Percentiles rank a stretch among this genome's conserved stretches.
phyloP scores from a whole-genome alignment of 1,140 invertebrate species.

The Coenobita brevimanus region DNA sequence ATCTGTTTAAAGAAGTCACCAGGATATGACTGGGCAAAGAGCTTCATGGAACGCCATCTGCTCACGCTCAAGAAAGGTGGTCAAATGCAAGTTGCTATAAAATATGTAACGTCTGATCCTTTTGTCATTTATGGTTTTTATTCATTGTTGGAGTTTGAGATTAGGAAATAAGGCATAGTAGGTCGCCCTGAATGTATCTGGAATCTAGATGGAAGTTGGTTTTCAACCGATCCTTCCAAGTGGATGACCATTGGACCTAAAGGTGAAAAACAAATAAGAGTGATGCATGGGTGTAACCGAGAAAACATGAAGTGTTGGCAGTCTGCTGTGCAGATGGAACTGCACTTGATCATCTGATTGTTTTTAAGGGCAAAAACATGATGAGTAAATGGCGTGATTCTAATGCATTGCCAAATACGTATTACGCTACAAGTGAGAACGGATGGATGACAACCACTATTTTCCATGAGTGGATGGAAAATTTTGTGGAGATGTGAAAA shows the following conservation, averaged over 20 bases:
- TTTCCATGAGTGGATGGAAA: slow-evolving; percentile 19
- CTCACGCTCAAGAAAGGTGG: neutral
- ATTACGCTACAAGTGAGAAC: slow-evolving; percentile 17
- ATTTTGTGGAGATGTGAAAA: neutral
- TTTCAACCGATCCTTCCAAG: neutral
- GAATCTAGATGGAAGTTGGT: no score
- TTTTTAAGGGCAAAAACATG: slow-evolving; percentile 32
- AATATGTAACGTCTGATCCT: slow-evolving; percentile 20
- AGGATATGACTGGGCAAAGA: slow-evolving; percentile 21
- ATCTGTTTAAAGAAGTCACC: slow-evolving; percentile 7
- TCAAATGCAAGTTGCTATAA: slow-evolving; percentile 21
- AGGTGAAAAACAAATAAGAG: neutral
- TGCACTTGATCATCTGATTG: slow-evolving; percentile 34
- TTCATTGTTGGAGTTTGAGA: neutral
- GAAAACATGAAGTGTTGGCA: slow-evolving; percentile 37
- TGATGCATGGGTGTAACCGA: neutral
- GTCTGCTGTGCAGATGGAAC: slow-evolving; percentile 33
- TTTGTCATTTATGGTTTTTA: slow-evolving; percentile 26
- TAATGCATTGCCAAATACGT: slow-evolving; percentile 2
- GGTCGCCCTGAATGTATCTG: no score
- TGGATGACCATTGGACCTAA: slow-evolving; percentile 17
- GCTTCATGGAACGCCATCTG: slow-evolving; percentile 1
- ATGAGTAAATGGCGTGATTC: neutral
- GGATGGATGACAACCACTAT: slow-evolving; percentile 22
- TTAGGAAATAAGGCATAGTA: neutral